Evolutionary conservation across 1,140 invertebrate genomes (phyloP).

Genomic region (Drosophila murphyi): DNA sequence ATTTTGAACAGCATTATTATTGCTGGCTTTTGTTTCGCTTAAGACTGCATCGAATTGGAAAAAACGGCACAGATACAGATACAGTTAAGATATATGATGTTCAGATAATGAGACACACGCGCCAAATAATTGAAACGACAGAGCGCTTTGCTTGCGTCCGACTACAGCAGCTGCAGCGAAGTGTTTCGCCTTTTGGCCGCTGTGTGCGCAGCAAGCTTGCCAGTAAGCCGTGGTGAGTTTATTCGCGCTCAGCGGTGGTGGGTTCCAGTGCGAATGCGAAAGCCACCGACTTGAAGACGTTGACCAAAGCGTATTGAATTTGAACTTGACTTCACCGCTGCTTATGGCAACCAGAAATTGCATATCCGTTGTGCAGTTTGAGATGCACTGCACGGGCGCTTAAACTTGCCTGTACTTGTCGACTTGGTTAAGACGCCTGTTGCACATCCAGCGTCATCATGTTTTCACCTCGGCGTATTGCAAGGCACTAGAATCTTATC

Average conservation of each 20-base stretch:
- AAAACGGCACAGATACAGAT: neutral
- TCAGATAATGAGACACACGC: slow-evolving; percentile 13
- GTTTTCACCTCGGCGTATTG: neutral
- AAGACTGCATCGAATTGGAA: slow-evolving; percentile 38
- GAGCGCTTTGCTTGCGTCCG: slow-evolving; percentile 77
- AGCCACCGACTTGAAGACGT: slow-evolving; percentile 12
- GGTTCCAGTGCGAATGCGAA: slow-evolving; percentile 26
- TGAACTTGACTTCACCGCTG: slow-evolving; percentile 55
- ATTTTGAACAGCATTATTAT: slow-evolving; percentile 47
- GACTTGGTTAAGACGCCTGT: slow-evolving; percentile 20
- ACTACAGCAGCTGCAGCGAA: slow-evolving; percentile 76
- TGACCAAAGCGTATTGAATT: slow-evolving; percentile 24
- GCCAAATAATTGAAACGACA: slow-evolving; percentile 20
- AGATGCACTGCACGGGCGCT: slow-evolving; percentile 11
- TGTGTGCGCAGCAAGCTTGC: slow-evolving; percentile 25
- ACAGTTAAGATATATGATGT: slow-evolving; percentile 15
- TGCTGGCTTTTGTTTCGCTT: slow-evolving; percentile 8
- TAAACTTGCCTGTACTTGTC: slow-evolving; percentile 14
- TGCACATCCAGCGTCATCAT: slow-evolving; percentile 28
- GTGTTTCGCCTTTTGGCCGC: slow-evolving; percentile 57
- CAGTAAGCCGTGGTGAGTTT: slow-evolving; percentile 54
- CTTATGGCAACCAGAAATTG: slow-evolving; percentile 12
- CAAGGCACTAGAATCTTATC: neutral
- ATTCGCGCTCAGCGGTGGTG: neutral
- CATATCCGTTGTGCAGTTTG: slow-evolving; percentile 46